Percentiles rank a stretch among this genome's conserved stretches.
These are phyloP conservation scores for Rattus rattus DNA, from an alignment of 2,113 vertebrate species.

Conservation along the genomic window DNA sequence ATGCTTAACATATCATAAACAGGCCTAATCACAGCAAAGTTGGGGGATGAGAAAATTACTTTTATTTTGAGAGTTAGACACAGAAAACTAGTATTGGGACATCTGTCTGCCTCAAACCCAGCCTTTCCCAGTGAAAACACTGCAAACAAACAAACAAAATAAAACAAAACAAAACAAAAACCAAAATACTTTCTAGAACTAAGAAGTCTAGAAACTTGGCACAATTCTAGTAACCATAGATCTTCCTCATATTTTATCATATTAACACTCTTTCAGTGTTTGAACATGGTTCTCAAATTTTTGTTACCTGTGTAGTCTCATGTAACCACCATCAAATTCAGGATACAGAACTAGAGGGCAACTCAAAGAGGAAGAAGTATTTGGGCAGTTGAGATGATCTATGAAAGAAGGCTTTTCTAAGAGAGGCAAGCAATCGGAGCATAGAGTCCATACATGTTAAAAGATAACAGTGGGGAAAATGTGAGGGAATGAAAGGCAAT, in stretches of 20 bases:
- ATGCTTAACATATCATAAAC: not conserved
- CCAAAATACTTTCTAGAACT: not conserved
- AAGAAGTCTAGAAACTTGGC: not conserved
- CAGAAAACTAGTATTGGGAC: not conserved
- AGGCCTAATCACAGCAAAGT: constrained; percentile 11
- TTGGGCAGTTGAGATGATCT: not conserved
- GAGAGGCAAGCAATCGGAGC: not conserved
- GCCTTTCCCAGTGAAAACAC: not conserved
- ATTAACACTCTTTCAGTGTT: not conserved
- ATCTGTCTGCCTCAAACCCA: not conserved
- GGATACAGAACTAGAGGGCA: not conserved
- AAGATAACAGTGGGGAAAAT: not conserved
- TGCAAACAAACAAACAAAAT: not conserved
- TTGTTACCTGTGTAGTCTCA: not conserved
- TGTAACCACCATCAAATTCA: not conserved
- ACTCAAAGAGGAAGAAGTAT: not conserved
- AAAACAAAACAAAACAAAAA: not conserved
- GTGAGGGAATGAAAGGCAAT: not conserved
- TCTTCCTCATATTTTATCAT: not conserved
- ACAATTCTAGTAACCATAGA: not conserved
- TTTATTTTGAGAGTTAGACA: not conserved
- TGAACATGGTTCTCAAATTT: not conserved
- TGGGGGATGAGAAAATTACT: not conserved
- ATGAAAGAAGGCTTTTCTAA: not conserved
- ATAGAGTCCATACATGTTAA: not conserved